phyloP scores from a whole-genome alignment of 2,113 vertebrate genomes.

The Gambusia affinis region DNA sequence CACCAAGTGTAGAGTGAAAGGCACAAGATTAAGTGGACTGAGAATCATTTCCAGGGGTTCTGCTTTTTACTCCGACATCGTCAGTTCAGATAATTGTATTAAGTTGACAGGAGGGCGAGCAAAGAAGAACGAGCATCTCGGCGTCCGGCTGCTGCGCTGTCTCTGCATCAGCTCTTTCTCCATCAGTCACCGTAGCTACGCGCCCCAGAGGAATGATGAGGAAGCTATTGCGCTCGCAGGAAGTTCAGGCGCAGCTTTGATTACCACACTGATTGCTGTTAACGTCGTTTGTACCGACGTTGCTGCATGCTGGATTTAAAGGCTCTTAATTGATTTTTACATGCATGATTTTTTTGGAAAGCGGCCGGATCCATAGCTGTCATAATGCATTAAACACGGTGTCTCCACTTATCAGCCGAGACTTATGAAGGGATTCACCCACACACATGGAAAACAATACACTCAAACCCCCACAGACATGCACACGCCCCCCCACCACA shows the following conservation, averaged over 20 bases:
- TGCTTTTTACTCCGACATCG: constrained; percentile 17
- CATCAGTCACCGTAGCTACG: neutral
- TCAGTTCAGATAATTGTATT: constrained; percentile 32
- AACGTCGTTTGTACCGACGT: constrained; percentile 20
- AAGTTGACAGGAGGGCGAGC: constrained; percentile 17
- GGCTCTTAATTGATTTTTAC: constrained; percentile 12
- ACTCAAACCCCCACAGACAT: constrained; percentile 10
- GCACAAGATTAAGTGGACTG: neutral
- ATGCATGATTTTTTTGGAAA: constrained; percentile 24
- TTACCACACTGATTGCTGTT: constrained; percentile 30
- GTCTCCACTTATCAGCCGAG: constrained; percentile 13
- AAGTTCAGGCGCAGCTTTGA: constrained; percentile 22
- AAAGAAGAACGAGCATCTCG: neutral
- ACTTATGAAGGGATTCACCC: constrained; percentile 39
- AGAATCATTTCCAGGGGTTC: constrained; percentile 21
- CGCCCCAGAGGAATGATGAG: neutral
- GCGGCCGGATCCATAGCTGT: constrained; percentile 48
- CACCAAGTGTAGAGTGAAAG: neutral
- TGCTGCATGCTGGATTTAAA: constrained; percentile 14
- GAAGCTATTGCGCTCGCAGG: neutral
- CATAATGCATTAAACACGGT: constrained; percentile 19
- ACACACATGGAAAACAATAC: constrained; percentile 17
- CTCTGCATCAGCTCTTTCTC: constrained; percentile 9
- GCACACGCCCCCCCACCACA: neutral
- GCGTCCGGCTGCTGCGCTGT: neutral